Evolutionary conservation across 2,888 invertebrate genomes (phyloP), one percentile per base, ranked within the genome.

Genomic region (Pseudeuparius sepicola): DNA sequence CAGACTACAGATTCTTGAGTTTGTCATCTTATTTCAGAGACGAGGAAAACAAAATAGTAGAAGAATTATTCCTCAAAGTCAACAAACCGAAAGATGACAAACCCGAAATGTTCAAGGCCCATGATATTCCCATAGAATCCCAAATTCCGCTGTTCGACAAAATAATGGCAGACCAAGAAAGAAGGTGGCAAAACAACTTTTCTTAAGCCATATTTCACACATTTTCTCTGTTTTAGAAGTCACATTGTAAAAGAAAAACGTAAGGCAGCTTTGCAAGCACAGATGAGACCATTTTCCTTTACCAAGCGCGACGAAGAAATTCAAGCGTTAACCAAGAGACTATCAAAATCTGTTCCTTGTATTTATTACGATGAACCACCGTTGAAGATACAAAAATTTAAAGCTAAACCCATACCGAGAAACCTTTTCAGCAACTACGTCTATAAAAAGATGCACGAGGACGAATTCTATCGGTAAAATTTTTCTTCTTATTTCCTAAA

Each of bases 71-170:
- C 27, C 42, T 50, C 4, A 47, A 49, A 40, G 52, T 50, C 16
- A 54, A 54, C 29, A 56, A 54, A 31, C 52, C 52, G 15, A 55
- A 68, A 43, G 66, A 68, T 47, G 53, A 56, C 15, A 64, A 60
- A 45, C 45, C 60, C 4, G 66, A 70, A 39, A 66, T 69, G 48
- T 75, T 78, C 43, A 65, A 63, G 49, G 72, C 74, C 2, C 67
- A 71, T 49, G 73, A 78, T 2, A 68, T 81, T 37, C 81, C 81
- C 0, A 69, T 80, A 23, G 76, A 78, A 45, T 79, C 80, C 0
- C 70, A 75, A 47, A 73, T 82, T 39, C 79, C 77, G 1, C 64
- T 81, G 10, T 81, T 77, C 48, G 74, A 81, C 51, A 77, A 78
- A 64, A 72, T 82, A 41, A 63, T 80, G 50, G 75, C 73, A 43